Percentiles rank a stretch among this genome's conserved stretches.
Conservation (phyloP, 2,113 vertebrate species). For the Nesospiza acunhae region DNA sequence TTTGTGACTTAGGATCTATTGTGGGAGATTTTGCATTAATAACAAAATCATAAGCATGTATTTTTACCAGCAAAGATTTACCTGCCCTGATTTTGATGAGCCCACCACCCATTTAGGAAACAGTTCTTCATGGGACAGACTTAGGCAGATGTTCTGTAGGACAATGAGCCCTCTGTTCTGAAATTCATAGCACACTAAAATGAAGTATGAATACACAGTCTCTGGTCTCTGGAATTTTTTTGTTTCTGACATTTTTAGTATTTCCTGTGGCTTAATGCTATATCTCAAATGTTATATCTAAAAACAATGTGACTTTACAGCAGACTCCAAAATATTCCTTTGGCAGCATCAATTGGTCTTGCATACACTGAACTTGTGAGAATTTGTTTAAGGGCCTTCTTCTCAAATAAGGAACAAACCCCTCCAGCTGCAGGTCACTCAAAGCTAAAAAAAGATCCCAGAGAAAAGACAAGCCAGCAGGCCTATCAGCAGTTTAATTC, state of each 20-base stretch:
- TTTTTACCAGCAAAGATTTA: neutral
- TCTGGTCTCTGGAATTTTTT: neutral
- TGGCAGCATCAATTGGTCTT: neutral
- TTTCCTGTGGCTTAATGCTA: neutral
- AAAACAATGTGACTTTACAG: neutral
- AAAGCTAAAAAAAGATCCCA: neutral
- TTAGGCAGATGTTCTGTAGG: neutral
- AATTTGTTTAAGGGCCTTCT: neutral
- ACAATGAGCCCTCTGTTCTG: neutral
- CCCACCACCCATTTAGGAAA: neutral
- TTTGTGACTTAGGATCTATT: neutral
- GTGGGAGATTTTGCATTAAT: neutral
- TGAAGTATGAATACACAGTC: neutral
- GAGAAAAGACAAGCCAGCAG: neutral
- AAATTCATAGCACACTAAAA: neutral
- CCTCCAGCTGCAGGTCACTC: neutral
- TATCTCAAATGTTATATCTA: neutral
- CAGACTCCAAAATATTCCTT: neutral
- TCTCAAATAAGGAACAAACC: slow-evolving; percentile 28
- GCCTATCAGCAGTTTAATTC: slow-evolving; percentile 37
- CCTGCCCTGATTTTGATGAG: neutral
- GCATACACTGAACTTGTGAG: neutral
- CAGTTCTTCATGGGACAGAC: rapidly evolving
- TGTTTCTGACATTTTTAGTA: neutral
- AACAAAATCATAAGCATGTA: neutral